phyloP scores from a whole-genome alignment of 2,888 invertebrate species.

The Melanotus villosus region DNA sequence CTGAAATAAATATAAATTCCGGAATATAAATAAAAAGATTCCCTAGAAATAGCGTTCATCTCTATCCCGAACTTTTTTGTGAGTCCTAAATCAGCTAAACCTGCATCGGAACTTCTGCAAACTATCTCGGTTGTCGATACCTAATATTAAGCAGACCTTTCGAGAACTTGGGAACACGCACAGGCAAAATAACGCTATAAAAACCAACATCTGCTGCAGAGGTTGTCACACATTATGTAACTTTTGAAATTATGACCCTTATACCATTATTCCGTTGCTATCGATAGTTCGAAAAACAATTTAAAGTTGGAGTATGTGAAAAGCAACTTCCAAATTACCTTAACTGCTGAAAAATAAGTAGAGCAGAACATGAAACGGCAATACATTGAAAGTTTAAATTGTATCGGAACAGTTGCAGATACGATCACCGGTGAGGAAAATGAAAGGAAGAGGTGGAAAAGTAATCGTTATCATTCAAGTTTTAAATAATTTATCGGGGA shows the following conservation, averaged over 20 bases:
- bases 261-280: conserved; percentile 37
- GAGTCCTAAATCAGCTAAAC: neutral
- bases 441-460: no score
- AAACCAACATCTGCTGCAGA: conserved; percentile 41
- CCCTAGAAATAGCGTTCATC: no score
- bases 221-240: conserved; percentile 39
- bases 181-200: conserved; percentile 42
- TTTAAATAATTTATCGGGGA: no score
- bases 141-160: conserved; percentile 33
- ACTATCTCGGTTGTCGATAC: conserved; percentile 14
- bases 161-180: conserved; percentile 28
- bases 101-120: conserved; percentile 14
- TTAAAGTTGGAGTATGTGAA: conserved; percentile 37
- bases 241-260: conserved; percentile 41
- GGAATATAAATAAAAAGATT: no score
- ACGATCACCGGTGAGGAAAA: neutral
- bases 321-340: conserved; percentile 30
- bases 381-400: neutral
- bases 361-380: conserved; percentile 4
- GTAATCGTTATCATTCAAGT: no score
- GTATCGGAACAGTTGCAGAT: neutral
- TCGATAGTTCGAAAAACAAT: conserved; percentile 40
- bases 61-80: no score
- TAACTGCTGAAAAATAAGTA: conserved; percentile 25
- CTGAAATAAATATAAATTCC: no score